Evolutionary conservation across 2,888 invertebrate species (phyloP).

Genomic region (Elmis aenea): DNA sequence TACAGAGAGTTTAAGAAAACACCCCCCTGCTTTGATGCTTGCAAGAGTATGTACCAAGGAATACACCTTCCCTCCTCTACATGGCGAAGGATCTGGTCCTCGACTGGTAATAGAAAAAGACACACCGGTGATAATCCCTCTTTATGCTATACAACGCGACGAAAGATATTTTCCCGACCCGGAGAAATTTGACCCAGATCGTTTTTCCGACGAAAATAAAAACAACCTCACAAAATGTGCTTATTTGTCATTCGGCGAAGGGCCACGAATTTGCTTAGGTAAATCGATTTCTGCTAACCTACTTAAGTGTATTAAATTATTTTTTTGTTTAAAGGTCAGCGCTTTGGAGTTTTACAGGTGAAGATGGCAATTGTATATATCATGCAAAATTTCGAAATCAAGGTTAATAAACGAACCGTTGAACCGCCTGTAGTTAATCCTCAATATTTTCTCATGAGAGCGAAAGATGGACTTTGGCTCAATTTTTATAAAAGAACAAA

Average conservation of each 20-base stretch:
- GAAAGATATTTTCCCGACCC: conserved; percentile 42
- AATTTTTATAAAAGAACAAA: conserved; percentile 25
- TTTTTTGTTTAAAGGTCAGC: conserved; percentile 24
- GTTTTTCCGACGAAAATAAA: conserved; percentile 38
- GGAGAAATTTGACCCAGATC: conserved; percentile 41
- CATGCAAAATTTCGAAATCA: conserved; percentile 36
- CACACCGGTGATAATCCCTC: conserved; percentile 35
- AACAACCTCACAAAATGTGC: conserved; percentile 27
- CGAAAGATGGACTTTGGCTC: conserved; percentile 32
- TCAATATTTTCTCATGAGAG: conserved; percentile 22
- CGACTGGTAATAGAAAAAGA: conserved; percentile 32
- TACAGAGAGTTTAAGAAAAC: conserved; percentile 23
- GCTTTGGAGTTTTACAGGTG: conserved; percentile 34
- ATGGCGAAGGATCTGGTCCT: conserved; percentile 15
- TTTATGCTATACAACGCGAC: conserved; percentile 39
- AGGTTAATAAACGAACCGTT: conserved; percentile 33
- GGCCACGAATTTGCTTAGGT: conserved; percentile 24
- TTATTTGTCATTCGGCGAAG: conserved; percentile 34
- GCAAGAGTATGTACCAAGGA: conserved; percentile 28
- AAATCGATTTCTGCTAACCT: not conserved
- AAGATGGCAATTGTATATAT: conserved; percentile 41
- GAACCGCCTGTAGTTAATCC: conserved; percentile 29
- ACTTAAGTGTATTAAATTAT: not conserved
- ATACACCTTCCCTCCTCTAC: conserved; percentile 24
- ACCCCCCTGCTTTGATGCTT: conserved; percentile 22